Conservation (phyloP, 1,140 invertebrate species). For the Steinernema feltiae region DNA sequence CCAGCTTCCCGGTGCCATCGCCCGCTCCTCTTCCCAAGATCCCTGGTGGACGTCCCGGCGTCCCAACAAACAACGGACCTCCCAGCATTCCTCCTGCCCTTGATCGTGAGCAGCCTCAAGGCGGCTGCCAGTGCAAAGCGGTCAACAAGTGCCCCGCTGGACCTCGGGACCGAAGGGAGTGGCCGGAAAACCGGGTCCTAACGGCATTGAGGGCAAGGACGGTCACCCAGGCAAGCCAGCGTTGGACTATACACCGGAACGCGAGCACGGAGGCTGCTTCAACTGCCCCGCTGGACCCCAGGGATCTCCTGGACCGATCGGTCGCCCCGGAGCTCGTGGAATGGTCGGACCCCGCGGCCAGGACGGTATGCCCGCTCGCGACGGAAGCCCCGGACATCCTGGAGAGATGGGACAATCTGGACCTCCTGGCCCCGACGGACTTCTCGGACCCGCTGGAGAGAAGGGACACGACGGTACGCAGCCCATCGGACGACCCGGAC, state of each 20-base stretch:
- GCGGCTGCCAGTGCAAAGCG: slow-evolving; percentile 43
- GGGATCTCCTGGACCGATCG: slow-evolving; percentile 45
- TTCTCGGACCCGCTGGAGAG: slow-evolving; percentile 23
- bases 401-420: slow-evolving; percentile 44
- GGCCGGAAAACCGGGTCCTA: slow-evolving; percentile 32
- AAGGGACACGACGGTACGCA: slow-evolving; percentile 34
- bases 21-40: slow-evolving; percentile 18
- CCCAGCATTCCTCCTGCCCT: slow-evolving; percentile 9
- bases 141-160: slow-evolving; percentile 55
- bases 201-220: slow-evolving; percentile 36
- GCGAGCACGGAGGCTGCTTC: slow-evolving; percentile 39
- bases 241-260: slow-evolving; percentile 45
- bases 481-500: slow-evolving; percentile 43
- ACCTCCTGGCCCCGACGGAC: slow-evolving; percentile 39
- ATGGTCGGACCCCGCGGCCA: slow-evolving; percentile 49
- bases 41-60: slow-evolving; percentile 4
- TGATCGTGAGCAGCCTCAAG: not conserved
- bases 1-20: slow-evolving; percentile 44
- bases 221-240: slow-evolving; percentile 36
- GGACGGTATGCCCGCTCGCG: slow-evolving; percentile 44
- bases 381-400: slow-evolving; percentile 50
- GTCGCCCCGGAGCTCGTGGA: slow-evolving; percentile 50
- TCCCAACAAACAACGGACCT: slow-evolving; percentile 15
- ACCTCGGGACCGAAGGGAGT: slow-evolving; percentile 47
- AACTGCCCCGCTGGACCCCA: slow-evolving; percentile 48